A percentile compares a stretch with the other conserved stretches of the same genome.
Evolutionary conservation across 1,140 invertebrate species (phyloP).

Genomic region (Papilio helenus): DNA sequence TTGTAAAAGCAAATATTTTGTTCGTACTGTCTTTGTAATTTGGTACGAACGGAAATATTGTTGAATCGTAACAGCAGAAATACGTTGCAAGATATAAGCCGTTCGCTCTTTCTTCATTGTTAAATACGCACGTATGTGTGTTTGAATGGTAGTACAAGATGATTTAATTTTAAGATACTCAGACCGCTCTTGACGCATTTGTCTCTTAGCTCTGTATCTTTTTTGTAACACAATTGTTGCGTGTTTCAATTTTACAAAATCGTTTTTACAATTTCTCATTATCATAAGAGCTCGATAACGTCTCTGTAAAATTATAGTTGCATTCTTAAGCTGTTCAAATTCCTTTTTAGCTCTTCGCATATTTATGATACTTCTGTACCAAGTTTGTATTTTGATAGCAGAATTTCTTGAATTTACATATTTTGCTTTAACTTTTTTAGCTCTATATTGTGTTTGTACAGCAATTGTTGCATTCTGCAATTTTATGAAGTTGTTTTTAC

Average conservation of each 20-base stretch:
- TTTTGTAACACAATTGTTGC: constrained; percentile 64
- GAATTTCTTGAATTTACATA: constrained; percentile 57
- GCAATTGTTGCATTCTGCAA: constrained; percentile 53
- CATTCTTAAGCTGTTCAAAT: constrained; percentile 57
- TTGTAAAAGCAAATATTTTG: constrained; percentile 51
- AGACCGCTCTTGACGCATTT: constrained; percentile 60
- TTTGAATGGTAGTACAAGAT: constrained; percentile 54
- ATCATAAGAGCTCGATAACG: constrained; percentile 64
- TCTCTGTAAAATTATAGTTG: constrained; percentile 61
- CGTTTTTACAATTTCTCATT: constrained; percentile 52
- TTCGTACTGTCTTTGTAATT: constrained; percentile 51
- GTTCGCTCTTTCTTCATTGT: constrained; percentile 63
- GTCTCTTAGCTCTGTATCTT: constrained; percentile 54
- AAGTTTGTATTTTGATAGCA: constrained; percentile 54
- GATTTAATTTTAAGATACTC: constrained; percentile 57
- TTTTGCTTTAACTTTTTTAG: constrained; percentile 45
- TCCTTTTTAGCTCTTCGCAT: constrained; percentile 52
- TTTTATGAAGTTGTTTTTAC: constrained; percentile 55
- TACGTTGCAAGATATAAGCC: constrained; percentile 66
- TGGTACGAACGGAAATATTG: constrained; percentile 57
- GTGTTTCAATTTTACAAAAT: constrained; percentile 55
- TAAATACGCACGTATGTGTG: constrained; percentile 69
- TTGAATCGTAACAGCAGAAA: constrained; percentile 60
- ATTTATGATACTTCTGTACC: constrained; percentile 54
- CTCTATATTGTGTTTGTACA: constrained; percentile 70